Evolutionary conservation across 1,140 invertebrate species (phyloP).

Genomic region (Nomia melanderi): DNA sequence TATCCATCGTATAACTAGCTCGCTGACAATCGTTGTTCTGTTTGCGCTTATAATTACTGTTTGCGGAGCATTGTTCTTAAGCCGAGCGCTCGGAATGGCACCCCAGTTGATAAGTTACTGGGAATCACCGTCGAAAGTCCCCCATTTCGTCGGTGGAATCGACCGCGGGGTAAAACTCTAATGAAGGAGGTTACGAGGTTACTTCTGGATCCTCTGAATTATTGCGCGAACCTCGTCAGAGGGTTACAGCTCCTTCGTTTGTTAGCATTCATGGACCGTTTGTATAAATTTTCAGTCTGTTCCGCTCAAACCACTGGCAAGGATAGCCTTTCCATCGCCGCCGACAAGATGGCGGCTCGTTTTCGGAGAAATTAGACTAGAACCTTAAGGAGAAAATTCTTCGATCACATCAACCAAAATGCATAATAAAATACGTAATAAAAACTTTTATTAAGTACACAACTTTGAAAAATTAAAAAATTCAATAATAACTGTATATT

Average conservation of each 20-base stretch:
- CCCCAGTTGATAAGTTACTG: constrained; percentile 46
- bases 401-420: too few relatives aligned
- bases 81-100: constrained; percentile 24
- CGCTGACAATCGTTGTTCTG: constrained; percentile 39
- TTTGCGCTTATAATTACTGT: constrained; percentile 47
- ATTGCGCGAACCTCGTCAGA: not conserved
- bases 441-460: too few relatives aligned
- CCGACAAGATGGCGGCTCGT: too few relatives aligned
- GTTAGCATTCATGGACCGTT: not conserved
- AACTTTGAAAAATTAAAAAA: too few relatives aligned
- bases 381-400: too few relatives aligned
- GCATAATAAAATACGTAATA: too few relatives aligned
- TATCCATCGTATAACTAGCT: constrained; percentile 28
- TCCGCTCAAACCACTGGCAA: too few relatives aligned
- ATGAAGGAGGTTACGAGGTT: constrained; percentile 38
- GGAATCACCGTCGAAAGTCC: constrained; percentile 20
- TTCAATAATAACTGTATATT: too few relatives aligned
- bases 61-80: constrained; percentile 49
- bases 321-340: too few relatives aligned
- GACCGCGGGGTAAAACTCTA: constrained; percentile 32
- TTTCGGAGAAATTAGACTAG: too few relatives aligned
- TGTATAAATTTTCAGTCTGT: not conserved
- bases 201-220: constrained; percentile 15
- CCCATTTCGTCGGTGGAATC: not conserved
- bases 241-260: not conserved